A percentile compares a stretch with the other conserved stretches of the same genome.
Conservation (phyloP, 1,140 invertebrate species). For the Caenorhabditis inopinata region DNA sequence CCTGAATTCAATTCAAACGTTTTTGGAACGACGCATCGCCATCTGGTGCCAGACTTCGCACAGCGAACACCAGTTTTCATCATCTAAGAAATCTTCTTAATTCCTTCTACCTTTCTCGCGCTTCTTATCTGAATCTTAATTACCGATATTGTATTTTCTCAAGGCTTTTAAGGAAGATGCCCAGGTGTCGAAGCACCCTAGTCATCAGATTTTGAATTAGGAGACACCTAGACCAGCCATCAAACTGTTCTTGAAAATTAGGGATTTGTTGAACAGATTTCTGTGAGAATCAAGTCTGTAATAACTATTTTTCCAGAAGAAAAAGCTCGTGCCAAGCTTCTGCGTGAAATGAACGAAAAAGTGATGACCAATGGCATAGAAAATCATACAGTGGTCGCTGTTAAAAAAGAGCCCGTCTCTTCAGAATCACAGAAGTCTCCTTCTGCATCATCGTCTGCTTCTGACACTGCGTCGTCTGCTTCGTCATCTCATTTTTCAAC, state of each 20-base stretch:
- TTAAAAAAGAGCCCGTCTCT: neutral
- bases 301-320: slow-evolving; percentile 39
- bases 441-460: slow-evolving; percentile 35
- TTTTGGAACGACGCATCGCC: neutral
- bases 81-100: slow-evolving; percentile 13
- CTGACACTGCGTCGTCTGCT: slow-evolving; percentile 39
- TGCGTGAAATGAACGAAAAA: slow-evolving; percentile 35
- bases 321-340: slow-evolving; percentile 20
- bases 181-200: slow-evolving; percentile 26
- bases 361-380: neutral
- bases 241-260: too few relatives aligned
- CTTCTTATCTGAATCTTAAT: slow-evolving; percentile 31
- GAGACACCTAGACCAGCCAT: too few relatives aligned
- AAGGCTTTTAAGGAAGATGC: neutral
- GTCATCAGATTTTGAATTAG: neutral
- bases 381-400: neutral
- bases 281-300: too few relatives aligned
- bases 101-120: slow-evolving; percentile 33
- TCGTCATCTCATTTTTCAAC: slow-evolving; percentile 33
- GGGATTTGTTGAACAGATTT: too few relatives aligned
- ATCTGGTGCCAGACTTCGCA: slow-evolving; percentile 4
- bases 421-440: slow-evolving; percentile 41
- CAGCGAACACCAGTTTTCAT: slow-evolving; percentile 9
- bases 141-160: slow-evolving; percentile 35
- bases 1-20: neutral